phyloP scores from a whole-genome alignment of 2,113 vertebrate genomes.

The Oenanthe melanoleuca region DNA sequence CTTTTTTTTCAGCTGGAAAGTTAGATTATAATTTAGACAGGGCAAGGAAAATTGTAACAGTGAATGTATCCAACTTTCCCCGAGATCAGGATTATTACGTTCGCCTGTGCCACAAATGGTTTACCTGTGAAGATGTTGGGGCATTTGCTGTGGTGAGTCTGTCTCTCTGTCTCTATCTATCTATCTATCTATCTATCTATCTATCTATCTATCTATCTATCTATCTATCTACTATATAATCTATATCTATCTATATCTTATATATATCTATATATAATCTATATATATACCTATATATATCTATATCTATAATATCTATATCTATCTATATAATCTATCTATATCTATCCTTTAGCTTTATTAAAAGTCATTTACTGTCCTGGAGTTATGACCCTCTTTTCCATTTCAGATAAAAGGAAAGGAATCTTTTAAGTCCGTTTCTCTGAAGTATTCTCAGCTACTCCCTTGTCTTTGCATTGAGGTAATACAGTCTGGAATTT shows the following conservation, averaged over 20 bases:
- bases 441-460: conserved; percentile 74
- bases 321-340: neutral
- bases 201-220: no score
- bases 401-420: conserved; percentile 82
- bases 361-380: neutral
- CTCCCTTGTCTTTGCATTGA: conserved; percentile 89
- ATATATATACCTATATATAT: neutral
- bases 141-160: conserved; percentile 73
- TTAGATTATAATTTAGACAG: conserved; percentile 76
- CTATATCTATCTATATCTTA: neutral
- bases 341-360: neutral
- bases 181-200: no score
- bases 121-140: conserved; percentile 78
- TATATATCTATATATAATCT: neutral
- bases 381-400: neutral
- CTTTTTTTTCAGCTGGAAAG: conserved; percentile 72
- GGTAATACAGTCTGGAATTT: conserved; percentile 69
- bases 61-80: conserved; percentile 74
- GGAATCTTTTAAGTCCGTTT: conserved; percentile 67
- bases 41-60: conserved; percentile 73
- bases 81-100: conserved; percentile 76
- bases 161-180: neutral
- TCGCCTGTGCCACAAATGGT: conserved; percentile 83
- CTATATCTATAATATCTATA: neutral
- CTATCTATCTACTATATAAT: no score